Conservation (phyloP, 2,797 vertebrate genomes). For the Dryobates pubescens region DNA sequence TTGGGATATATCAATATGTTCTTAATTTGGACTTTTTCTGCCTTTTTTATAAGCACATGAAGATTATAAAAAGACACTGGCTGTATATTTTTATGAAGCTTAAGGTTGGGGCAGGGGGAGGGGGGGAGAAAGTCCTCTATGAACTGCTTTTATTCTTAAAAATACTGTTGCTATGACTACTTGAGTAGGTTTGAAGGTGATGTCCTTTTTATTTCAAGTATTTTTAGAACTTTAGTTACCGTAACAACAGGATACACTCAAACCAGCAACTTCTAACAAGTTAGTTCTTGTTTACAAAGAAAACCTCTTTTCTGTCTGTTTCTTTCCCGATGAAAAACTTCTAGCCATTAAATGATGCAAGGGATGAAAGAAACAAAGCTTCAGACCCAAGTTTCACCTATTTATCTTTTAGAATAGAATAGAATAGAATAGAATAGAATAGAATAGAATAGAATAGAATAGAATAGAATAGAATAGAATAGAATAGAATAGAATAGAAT, state of each 20-base stretch:
- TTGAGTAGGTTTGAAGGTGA: slow-evolving; percentile 67
- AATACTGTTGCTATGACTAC: slow-evolving; percentile 73
- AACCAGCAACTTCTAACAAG: slow-evolving; percentile 45
- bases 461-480: too few relatives aligned
- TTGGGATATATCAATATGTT: not conserved
- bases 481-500: too few relatives aligned
- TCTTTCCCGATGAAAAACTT: not conserved
- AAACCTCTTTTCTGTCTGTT: not conserved
- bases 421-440: too few relatives aligned
- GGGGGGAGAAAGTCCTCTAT: not conserved
- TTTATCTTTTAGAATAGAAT: not conserved
- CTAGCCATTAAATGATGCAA: not conserved
- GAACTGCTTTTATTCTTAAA: slow-evolving; percentile 39
- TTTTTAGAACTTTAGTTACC: slow-evolving; percentile 72
- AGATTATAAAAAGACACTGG: not conserved
- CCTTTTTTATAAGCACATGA: not conserved
- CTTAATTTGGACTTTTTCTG: slow-evolving; percentile 11
- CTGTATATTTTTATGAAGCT: not conserved
- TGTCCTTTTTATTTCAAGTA: slow-evolving; percentile 72
- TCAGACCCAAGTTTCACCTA: not conserved
- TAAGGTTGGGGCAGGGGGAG: not conserved
- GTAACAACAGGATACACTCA: slow-evolving; percentile 65
- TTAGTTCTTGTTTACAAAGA: slow-evolving; percentile 60
- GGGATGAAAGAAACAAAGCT: not conserved
- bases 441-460: too few relatives aligned